Evolutionary conservation across 2,113 vertebrate species (phyloP), one percentile per base, ranked within the genome.

Genomic region (Prunella fulvescens): DNA sequence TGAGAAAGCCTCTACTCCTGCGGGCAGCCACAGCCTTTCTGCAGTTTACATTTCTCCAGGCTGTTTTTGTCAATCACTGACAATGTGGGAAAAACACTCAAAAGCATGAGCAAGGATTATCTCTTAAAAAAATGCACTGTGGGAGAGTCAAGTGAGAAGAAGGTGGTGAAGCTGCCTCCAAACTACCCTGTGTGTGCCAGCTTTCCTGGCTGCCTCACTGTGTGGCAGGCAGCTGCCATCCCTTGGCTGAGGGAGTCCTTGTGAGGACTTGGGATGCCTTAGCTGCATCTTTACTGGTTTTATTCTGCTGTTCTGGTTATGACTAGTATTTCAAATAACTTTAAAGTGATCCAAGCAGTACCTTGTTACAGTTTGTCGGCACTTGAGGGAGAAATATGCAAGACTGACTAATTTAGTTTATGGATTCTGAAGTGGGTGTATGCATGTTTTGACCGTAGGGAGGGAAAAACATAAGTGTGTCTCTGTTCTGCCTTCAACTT

Each of bases 381-480:
- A 88, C 74, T 60, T 39, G 61, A 51, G 58, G 91, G 24, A 64
- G 94, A 93, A 95, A 71, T 71, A 71, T 28, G 39, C 57, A 50
- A 67, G 70, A 40, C 51, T 85, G 87, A 95, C 95, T 96, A 91
- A 58, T 69, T 37, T 81, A 87, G 62, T 90, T 97, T 81, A 85
- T 86, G 77, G 60, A 95, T 92, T 91, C 96, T 92, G 91, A 91
- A 96, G 60, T 95, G 87, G 48, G 56, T 92, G 64, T 73, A 19
- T 76, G 25, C 8, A 10, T 71, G 22, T 97, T 94, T 94, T 61
- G 58, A 90, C 62, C 26, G 11, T 50, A 82, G 81, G 71, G 80
- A 94, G 76, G 54, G 73, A 92, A 89, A 57, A 74, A 60, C 13
- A 11, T 29, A 67, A 95, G 92, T 72, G 69, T 92, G 92, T 94